Evolutionary conservation across 2,113 vertebrate genomes (phyloP).

Genomic region (Saccopteryx bilineata): DNA sequence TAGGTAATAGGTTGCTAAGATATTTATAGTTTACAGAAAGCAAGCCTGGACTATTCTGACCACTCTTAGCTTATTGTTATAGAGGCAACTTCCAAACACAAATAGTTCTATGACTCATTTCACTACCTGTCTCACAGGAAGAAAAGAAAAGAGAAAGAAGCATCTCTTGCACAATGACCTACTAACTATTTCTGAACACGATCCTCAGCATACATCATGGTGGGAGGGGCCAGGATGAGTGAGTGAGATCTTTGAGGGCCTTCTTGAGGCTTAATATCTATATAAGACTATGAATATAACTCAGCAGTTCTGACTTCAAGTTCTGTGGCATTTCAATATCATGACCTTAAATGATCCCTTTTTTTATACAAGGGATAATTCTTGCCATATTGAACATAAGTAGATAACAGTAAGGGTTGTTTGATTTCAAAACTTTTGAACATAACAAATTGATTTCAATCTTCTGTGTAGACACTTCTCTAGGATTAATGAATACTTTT

Average conservation of each 20-base stretch:
- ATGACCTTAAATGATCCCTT: background rate
- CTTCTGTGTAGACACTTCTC: background rate
- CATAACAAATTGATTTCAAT: background rate
- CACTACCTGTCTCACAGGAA: background rate
- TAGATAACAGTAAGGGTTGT: background rate
- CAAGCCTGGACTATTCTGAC: background rate
- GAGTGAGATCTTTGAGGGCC: background rate
- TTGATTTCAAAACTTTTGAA: constrained; percentile 18
- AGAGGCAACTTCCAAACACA: background rate
- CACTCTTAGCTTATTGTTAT: background rate
- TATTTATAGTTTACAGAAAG: constrained; percentile 25
- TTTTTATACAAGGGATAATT: background rate
- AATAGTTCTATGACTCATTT: background rate
- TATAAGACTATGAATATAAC: background rate
- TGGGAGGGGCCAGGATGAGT: background rate
- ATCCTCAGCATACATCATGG: background rate
- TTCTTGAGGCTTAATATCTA: background rate
- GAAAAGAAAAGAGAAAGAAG: background rate
- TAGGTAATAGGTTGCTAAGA: background rate
- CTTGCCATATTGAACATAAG: background rate
- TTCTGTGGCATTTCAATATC: background rate
- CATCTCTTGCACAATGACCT: background rate
- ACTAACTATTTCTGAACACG: constrained; percentile 11
- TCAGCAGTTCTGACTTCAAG: background rate
- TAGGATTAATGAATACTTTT: constrained; percentile 7